phyloP scores from a whole-genome alignment of 2,888 invertebrate species.

The Noctua janthe region DNA sequence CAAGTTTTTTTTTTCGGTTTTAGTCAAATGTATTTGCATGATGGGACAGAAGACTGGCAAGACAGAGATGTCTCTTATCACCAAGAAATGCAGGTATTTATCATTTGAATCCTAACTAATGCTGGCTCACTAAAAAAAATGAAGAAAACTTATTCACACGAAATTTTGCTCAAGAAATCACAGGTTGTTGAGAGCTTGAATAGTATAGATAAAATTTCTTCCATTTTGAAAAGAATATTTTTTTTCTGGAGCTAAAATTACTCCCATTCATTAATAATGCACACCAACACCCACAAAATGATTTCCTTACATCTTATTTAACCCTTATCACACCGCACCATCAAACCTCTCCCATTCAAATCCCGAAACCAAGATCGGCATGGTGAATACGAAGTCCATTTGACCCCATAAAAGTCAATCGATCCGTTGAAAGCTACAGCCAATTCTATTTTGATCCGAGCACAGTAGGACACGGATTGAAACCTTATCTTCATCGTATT shows the following conservation, averaged over 20 bases:
- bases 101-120: too few relatives aligned
- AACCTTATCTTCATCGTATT: slow-evolving; percentile 56
- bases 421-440: slow-evolving; percentile 32
- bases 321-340: slow-evolving; percentile 44
- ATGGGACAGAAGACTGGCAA: neutral
- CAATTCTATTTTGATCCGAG: slow-evolving; percentile 51
- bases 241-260: neutral
- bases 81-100: too few relatives aligned
- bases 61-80: neutral
- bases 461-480: slow-evolving; percentile 51
- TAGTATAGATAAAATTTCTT: neutral
- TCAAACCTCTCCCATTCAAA: slow-evolving; percentile 49
- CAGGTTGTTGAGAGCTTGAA: neutral
- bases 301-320: slow-evolving; percentile 20
- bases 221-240: neutral
- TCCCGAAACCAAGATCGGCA: slow-evolving; percentile 40
- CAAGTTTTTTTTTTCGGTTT: neutral
- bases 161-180: neutral
- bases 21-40: neutral
- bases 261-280: slow-evolving; percentile 9
- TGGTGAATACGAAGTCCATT: slow-evolving; percentile 49
- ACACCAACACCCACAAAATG: neutral
- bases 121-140: too few relatives aligned
- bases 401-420: slow-evolving; percentile 59
- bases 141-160: neutral